These are phyloP conservation scores for Pteropus alecto DNA, from an alignment of 2,113 vertebrate genomes.

Conservation along the genomic window DNA sequence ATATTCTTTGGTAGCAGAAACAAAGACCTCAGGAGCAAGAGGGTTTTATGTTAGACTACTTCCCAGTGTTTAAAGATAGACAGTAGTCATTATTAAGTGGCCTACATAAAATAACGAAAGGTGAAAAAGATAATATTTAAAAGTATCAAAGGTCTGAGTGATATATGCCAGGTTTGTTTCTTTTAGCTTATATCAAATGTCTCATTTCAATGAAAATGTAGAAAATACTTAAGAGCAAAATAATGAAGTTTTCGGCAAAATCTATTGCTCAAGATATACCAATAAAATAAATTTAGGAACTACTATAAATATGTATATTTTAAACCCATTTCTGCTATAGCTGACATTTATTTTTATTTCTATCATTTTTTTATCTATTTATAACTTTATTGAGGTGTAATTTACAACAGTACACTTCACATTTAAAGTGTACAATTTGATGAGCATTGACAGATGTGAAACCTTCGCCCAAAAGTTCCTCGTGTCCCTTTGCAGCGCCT, in stretches of 20 bases:
- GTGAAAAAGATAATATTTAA: neutral
- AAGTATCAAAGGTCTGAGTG: neutral
- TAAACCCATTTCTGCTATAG: neutral
- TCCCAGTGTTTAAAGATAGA: neutral
- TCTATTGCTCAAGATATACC: neutral
- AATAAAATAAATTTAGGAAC: constrained; percentile 10
- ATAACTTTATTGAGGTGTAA: neutral
- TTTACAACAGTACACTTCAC: neutral
- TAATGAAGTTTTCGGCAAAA: constrained; percentile 35
- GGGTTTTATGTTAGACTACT: neutral
- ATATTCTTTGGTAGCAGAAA: neutral
- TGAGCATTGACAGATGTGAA: neutral
- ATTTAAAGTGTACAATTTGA: neutral
- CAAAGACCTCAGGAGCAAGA: neutral
- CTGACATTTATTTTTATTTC: neutral
- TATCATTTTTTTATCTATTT: neutral
- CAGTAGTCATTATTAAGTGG: neutral
- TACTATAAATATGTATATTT: neutral
- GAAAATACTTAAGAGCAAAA: constrained; percentile 11
- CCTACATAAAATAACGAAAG: neutral
- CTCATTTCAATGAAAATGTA: neutral
- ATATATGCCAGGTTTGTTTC: neutral
- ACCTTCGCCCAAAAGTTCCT: neutral
- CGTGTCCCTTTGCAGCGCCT: neutral
- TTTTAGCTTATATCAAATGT: neutral